phyloP scores from a whole-genome alignment of 2,797 vertebrate genomes.

The Chaetodon trifasciatus region DNA sequence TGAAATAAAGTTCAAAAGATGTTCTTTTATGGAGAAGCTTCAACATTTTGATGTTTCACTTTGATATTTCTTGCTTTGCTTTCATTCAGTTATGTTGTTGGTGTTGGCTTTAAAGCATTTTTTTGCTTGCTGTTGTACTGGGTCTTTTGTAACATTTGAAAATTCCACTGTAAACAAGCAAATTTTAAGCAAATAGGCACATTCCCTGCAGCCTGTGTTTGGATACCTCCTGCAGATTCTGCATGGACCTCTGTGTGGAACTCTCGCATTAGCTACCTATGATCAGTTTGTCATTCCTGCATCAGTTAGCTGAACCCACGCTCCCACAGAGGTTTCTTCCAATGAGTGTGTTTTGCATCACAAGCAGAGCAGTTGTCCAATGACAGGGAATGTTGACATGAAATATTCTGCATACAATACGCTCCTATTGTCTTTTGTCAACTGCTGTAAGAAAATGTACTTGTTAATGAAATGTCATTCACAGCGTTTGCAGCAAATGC shows the following conservation, averaged over 20 bases:
- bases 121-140: background rate
- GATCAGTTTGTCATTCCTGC: constrained; percentile 11
- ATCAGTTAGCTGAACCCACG: constrained; percentile 18
- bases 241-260: constrained; percentile 8
- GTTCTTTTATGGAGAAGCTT: background rate
- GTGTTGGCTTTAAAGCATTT: background rate
- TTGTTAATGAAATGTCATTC: constrained; percentile 38
- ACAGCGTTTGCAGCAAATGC: background rate
- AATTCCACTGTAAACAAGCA: background rate
- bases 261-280: constrained; percentile 24
- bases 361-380: constrained; percentile 8
- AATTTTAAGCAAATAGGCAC: background rate
- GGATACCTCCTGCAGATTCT: background rate
- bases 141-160: background rate
- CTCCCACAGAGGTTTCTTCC: constrained; percentile 25
- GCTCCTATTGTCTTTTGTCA: background rate
- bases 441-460: constrained; percentile 27
- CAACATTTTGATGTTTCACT: background rate
- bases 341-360: constrained; percentile 25
- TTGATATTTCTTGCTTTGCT: background rate
- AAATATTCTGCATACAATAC: constrained; percentile 14
- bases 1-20: background rate
- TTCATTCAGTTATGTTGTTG: background rate
- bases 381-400: constrained; percentile 5
- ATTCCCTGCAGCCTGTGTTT: constrained; percentile 3